Evolutionary conservation across 1,140 invertebrate genomes (phyloP).

Genomic region (Phortica variegata): DNA sequence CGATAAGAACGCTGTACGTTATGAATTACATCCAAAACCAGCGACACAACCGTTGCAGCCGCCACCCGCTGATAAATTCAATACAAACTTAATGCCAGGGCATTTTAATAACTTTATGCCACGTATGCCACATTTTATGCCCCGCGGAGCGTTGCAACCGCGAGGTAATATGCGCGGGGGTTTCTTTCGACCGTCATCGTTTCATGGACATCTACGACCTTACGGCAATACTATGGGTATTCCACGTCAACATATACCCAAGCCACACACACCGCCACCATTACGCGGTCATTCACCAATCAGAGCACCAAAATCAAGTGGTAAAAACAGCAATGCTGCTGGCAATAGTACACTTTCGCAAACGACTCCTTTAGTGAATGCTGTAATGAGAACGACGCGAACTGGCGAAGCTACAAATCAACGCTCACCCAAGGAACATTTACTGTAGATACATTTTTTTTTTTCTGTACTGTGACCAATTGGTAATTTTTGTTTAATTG

Average conservation of each 20-base stretch:
- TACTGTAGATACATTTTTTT: slow-evolving; percentile 21
- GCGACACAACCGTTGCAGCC: slow-evolving; percentile 36
- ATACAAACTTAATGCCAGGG: slow-evolving; percentile 27
- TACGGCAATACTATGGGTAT: background rate
- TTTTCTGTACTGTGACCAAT: background rate
- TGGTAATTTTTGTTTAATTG: background rate
- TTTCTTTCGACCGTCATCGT: slow-evolving; percentile 30
- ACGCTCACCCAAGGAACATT: background rate
- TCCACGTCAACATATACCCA: slow-evolving; percentile 7
- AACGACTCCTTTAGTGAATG: too few species aligned
- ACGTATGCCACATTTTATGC: slow-evolving; percentile 17
- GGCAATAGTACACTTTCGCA: too few species aligned
- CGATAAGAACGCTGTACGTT: slow-evolving; percentile 20
- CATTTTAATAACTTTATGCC: slow-evolving; percentile 34
- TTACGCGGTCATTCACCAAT: slow-evolving; percentile 10
- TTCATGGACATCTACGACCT: slow-evolving; percentile 3
- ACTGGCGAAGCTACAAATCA: background rate
- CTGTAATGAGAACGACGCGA: too few species aligned
- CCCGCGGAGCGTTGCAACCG: background rate
- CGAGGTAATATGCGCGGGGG: slow-evolving; percentile 27
- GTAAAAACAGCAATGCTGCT: background rate
- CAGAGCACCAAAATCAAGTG: background rate
- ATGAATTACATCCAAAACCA: slow-evolving; percentile 39
- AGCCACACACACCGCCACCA: slow-evolving; percentile 9
- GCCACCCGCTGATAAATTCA: slow-evolving; percentile 35